Conservation (phyloP, 2,888 invertebrate genomes). For the Corbicula japonica region DNA sequence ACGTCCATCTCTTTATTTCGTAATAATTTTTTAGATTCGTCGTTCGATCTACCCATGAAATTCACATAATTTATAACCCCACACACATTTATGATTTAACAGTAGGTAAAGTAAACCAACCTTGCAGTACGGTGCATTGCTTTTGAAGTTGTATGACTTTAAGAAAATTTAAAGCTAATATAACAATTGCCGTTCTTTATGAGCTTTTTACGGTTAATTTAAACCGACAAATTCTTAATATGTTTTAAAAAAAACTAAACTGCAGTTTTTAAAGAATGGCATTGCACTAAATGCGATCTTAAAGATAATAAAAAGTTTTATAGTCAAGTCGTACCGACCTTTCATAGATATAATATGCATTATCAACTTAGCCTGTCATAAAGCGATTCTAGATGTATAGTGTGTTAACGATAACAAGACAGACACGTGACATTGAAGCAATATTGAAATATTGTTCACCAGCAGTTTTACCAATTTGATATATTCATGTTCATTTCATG, state of each 20-base stretch:
- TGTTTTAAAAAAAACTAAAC: slow-evolving; percentile 5
- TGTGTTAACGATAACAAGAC: not conserved
- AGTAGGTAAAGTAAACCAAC: not conserved
- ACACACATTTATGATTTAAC: not conserved
- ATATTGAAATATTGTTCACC: not conserved
- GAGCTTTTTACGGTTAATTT: slow-evolving; percentile 5
- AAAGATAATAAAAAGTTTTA: slow-evolving; percentile 21
- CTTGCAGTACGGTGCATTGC: not conserved
- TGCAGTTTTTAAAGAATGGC: not conserved
- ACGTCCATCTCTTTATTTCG: not conserved
- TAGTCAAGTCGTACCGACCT: not conserved
- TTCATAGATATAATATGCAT: too few species aligned
- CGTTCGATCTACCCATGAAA: not conserved
- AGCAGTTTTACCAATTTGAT: not conserved
- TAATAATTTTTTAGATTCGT: too few species aligned
- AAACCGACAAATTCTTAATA: slow-evolving; percentile 8
- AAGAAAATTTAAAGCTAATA: slow-evolving; percentile 14
- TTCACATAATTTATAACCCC: not conserved
- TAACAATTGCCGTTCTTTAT: slow-evolving; percentile 6
- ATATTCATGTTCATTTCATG: too few species aligned
- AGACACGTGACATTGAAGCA: not conserved
- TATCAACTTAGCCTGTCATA: not conserved
- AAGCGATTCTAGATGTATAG: not conserved
- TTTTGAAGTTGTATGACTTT: not conserved
- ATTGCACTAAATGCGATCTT: slow-evolving; percentile 11